These are phyloP conservation scores for Phrixothrix hirtus DNA, from an alignment of 2,888 invertebrate species.

Conservation along the genomic window DNA sequence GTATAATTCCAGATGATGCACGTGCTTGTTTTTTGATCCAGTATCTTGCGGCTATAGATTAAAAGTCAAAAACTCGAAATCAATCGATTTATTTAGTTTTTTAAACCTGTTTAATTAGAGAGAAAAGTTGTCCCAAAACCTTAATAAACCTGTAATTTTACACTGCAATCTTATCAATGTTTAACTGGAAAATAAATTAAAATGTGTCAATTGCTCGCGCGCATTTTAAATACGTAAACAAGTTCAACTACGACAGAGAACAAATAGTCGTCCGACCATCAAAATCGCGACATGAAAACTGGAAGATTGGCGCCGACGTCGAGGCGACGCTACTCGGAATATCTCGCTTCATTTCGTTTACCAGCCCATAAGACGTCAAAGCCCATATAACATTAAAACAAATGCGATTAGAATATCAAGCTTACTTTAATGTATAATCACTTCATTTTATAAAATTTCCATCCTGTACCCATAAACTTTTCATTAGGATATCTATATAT, in stretches of 20 bases:
- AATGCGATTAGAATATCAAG: conserved; percentile 16
- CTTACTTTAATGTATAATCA: neutral
- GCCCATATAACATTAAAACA: conserved; percentile 34
- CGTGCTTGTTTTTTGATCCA: conserved; percentile 8
- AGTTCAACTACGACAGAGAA: conserved; percentile 17
- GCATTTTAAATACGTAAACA: conserved; percentile 22
- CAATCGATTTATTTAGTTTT: conserved; percentile 3
- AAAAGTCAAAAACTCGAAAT: neutral
- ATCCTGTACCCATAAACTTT: neutral
- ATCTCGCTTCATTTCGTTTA: conserved; percentile 37
- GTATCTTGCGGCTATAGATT: too few species aligned
- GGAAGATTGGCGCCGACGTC: conserved; percentile 46
- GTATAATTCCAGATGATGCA: conserved; percentile 20
- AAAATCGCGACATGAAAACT: conserved; percentile 39
- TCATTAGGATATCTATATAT: too few species aligned
- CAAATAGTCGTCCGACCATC: conserved; percentile 23
- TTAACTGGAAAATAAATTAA: neutral
- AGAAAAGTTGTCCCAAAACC: too few species aligned
- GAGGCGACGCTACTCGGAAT: conserved; percentile 42
- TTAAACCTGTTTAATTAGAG: too few species aligned
- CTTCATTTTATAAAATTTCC: neutral
- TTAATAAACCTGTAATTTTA: too few species aligned
- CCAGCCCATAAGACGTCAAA: conserved; percentile 27
- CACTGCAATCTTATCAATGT: too few species aligned
- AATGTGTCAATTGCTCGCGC: conserved; percentile 18